These are phyloP conservation scores for Poeciliopsis prolifica DNA, from an alignment of 2,113 vertebrate genomes.

Conservation along the genomic window DNA sequence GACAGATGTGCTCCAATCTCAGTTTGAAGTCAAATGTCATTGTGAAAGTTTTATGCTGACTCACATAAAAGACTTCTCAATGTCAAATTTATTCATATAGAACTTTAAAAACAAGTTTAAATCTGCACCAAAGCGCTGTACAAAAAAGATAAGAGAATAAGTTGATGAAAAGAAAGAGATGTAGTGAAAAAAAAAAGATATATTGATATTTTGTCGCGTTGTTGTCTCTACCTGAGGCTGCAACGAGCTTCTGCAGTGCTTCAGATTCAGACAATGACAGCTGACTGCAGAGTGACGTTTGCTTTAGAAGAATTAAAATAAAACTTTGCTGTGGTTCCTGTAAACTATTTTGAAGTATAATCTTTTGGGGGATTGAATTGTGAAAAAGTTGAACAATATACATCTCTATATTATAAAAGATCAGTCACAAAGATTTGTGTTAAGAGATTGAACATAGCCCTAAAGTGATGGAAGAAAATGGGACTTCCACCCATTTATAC, in stretches of 20 bases:
- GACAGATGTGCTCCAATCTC: conserved; percentile 17
- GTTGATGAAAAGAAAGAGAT: too few relatives aligned
- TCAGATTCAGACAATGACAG: neutral
- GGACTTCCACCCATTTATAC: too few relatives aligned
- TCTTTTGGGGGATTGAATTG: conserved; percentile 16
- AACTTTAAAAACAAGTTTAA: too few relatives aligned
- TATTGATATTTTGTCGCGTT: neutral
- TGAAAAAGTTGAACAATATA: too few relatives aligned
- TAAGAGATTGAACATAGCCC: neutral
- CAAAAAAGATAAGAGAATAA: too few relatives aligned
- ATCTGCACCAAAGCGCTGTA: too few relatives aligned
- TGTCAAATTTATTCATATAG: too few relatives aligned
- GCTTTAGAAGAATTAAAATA: conserved; percentile 6
- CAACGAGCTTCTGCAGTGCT: neutral
- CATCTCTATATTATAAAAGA: neutral
- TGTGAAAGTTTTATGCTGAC: conserved; percentile 21
- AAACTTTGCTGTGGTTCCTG: conserved; percentile 2
- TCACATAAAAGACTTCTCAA: neutral
- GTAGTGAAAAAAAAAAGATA: too few relatives aligned
- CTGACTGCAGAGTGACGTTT: conserved; percentile 2
- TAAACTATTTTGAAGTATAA: neutral
- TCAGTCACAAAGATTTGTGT: conserved; percentile 5
- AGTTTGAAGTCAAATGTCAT: conserved; percentile 32
- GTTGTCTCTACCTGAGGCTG: neutral
- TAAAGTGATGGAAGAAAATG: too few relatives aligned